These are phyloP conservation scores for Brachionus manjavacas DNA, from an alignment of 1,140 invertebrate species.

Conservation along the genomic window DNA sequence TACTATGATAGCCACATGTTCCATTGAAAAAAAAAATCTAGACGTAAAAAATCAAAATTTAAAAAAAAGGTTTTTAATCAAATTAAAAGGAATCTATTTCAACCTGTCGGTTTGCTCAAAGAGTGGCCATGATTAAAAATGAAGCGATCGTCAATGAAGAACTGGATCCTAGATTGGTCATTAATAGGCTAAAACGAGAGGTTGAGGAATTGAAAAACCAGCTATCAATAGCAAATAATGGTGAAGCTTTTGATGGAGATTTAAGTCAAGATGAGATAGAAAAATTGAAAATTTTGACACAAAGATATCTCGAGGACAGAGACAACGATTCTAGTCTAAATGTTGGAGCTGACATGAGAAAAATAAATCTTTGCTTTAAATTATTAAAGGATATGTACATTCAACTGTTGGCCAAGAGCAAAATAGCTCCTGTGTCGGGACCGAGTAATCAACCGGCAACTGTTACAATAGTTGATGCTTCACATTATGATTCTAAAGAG, in stretches of 20 bases:
- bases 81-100: slow-evolving; percentile 62
- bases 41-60: slow-evolving; percentile 49
- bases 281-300: slow-evolving; percentile 52
- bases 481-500: slow-evolving; percentile 53
- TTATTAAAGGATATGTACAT: slow-evolving; percentile 45
- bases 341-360: slow-evolving; percentile 55
- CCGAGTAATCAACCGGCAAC: slow-evolving; percentile 26
- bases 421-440: not conserved
- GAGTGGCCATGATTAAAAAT: slow-evolving; percentile 65
- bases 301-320: slow-evolving; percentile 50
- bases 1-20: slow-evolving; percentile 66
- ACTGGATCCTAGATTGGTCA: slow-evolving; percentile 60
- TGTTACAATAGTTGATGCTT: slow-evolving; percentile 45
- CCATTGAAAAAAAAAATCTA: slow-evolving; percentile 60
- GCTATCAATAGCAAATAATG: slow-evolving; percentile 51
- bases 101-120: slow-evolving; percentile 66
- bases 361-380: slow-evolving; percentile 52
- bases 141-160: slow-evolving; percentile 62
- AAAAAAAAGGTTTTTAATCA: not conserved
- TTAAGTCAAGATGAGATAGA: slow-evolving; percentile 44
- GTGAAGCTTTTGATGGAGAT: slow-evolving; percentile 27
- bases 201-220: slow-evolving; percentile 53
- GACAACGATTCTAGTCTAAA: slow-evolving; percentile 50
- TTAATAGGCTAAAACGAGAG: slow-evolving; percentile 58
- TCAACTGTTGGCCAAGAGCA: slow-evolving; percentile 42